These are phyloP conservation scores for Zoanthus gigantus DNA, from an alignment of 92 coral and sea anemone species.

Conservation along the genomic window DNA sequence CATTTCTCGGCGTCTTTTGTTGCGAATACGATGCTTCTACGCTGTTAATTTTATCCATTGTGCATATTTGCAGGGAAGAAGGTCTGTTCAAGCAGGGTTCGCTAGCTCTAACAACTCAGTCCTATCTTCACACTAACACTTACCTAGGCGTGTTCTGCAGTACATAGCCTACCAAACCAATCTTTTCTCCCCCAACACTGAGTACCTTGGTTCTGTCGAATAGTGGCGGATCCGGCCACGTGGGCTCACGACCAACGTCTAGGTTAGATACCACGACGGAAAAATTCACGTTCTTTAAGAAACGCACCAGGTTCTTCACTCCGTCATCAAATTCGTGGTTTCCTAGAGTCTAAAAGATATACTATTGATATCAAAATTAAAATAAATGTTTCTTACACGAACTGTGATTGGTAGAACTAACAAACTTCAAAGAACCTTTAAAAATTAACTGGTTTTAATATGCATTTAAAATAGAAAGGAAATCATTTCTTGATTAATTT, in stretches of 20 bases:
- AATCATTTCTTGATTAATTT: no score
- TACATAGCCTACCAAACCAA: slow-evolving; percentile 89
- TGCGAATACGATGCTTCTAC: no score
- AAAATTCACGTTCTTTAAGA: slow-evolving; percentile 67
- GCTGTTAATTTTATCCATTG: no score
- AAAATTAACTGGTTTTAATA: no score
- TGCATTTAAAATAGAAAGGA: no score
- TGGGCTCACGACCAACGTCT: slow-evolving; percentile 75
- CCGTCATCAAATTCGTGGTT: slow-evolving; percentile 98
- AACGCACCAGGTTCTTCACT: slow-evolving; percentile 71
- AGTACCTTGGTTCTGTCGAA: slow-evolving; percentile 62
- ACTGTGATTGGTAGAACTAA: no score
- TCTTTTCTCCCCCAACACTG: slow-evolving; percentile 76
- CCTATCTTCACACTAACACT: background rate
- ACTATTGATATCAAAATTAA: background rate
- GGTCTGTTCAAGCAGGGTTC: no score
- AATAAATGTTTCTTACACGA: no score
- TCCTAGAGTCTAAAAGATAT: slow-evolving; percentile 76
- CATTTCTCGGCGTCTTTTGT: no score
- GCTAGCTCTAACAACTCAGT: no score
- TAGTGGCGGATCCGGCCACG: slow-evolving; percentile 78
- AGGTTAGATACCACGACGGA: slow-evolving; percentile 88
- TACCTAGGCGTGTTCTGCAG: slow-evolving; percentile 68
- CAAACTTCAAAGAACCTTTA: no score
- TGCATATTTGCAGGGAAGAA: no score